phyloP scores from a whole-genome alignment of 2,113 vertebrate species.

The Ranitomeya variabilis region DNA sequence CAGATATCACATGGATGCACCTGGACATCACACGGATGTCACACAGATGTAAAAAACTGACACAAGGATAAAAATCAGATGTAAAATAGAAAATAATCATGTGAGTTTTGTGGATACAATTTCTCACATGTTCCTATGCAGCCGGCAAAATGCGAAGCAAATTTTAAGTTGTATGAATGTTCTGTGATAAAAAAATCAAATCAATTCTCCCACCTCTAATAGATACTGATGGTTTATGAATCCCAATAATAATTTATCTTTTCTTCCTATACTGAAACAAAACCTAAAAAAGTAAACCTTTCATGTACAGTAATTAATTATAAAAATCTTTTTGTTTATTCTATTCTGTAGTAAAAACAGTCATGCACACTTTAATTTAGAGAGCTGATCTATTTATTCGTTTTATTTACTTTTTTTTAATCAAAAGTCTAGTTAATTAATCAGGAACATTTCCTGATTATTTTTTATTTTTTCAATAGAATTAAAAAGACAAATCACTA shows the following conservation, averaged over 20 bases:
- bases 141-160: too few species aligned
- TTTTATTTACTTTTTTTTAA: neutral
- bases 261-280: neutral
- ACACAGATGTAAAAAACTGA: too few species aligned
- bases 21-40: too few species aligned
- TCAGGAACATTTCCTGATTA: conserved; percentile 67
- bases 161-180: too few species aligned
- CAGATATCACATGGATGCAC: too few species aligned
- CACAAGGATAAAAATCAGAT: too few species aligned
- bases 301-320: neutral
- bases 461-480: conserved; percentile 80
- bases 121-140: too few species aligned
- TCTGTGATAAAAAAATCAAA: too few species aligned
- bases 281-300: neutral
- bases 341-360: neutral
- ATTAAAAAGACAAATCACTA: conserved; percentile 80
- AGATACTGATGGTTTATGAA: neutral
- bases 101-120: too few species aligned
- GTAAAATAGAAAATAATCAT: too few species aligned
- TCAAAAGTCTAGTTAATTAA: conserved; percentile 64
- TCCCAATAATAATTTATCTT: neutral
- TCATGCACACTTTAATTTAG: neutral
- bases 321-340: neutral
- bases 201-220: too few species aligned
- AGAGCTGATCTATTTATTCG: neutral